A percentile compares a stretch with the other conserved stretches of the same genome.
phyloP scores from a whole-genome alignment of 2,888 invertebrate species.

The Thymelicus acteon region DNA sequence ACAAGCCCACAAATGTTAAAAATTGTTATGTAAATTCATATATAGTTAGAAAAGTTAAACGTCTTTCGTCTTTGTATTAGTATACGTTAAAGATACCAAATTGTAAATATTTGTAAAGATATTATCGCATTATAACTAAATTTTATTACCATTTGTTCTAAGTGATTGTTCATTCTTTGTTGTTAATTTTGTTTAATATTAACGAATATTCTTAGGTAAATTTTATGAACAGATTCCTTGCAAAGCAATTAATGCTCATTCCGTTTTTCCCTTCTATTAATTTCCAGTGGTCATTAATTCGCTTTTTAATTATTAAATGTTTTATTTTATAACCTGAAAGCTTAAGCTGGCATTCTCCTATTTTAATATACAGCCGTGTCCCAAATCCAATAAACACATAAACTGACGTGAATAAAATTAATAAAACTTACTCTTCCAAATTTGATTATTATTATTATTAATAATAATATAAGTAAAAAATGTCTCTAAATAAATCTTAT shows the following conservation, averaged over 20 bases:
- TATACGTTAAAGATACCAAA: conserved; percentile 83
- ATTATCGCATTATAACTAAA: conserved; percentile 80
- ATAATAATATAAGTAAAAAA: too few relatives aligned
- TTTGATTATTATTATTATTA: too few relatives aligned
- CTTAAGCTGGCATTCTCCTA: conserved; percentile 14
- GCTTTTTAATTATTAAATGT: conserved; percentile 21
- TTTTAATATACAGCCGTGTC: not conserved
- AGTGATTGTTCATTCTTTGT: conserved; percentile 82
- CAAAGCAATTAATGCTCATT: conserved; percentile 58
- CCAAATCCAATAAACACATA: not conserved
- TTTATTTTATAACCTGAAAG: conserved; percentile 16
- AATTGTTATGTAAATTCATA: conserved; percentile 76
- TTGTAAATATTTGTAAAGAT: conserved; percentile 84
- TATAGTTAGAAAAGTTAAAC: conserved; percentile 65
- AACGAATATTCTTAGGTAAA: conserved; percentile 57
- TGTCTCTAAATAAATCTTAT: too few relatives aligned
- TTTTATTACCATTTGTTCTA: conserved; percentile 83
- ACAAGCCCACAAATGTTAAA: conserved; percentile 68
- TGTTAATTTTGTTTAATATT: conserved; percentile 81
- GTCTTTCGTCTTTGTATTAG: conserved; percentile 75
- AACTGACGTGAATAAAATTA: not conserved
- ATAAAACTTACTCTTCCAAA: too few relatives aligned
- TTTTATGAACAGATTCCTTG: conserved; percentile 42
- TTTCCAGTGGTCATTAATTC: conserved; percentile 50
- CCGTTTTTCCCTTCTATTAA: conserved; percentile 44